Percentiles rank a stretch among this genome's conserved stretches.
Conservation (phyloP, 2,888 invertebrate species). For the Actias luna region DNA sequence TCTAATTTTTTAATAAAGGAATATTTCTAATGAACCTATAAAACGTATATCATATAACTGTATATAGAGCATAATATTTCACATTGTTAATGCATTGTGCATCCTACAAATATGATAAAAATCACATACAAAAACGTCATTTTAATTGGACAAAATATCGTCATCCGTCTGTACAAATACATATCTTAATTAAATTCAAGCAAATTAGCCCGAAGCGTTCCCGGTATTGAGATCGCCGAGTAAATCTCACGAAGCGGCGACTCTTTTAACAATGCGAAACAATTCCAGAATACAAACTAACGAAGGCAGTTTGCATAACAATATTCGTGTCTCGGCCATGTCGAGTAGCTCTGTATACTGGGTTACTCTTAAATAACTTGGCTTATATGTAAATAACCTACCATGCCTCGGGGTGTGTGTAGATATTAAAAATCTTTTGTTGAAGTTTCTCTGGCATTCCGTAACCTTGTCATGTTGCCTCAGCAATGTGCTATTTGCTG, state of each 20-base stretch:
- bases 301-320: conserved; percentile 80
- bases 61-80: not conserved
- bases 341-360: conserved; percentile 45
- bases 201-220: conserved; percentile 54
- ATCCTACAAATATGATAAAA: conserved; percentile 17
- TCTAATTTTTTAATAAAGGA: no score
- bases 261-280: conserved; percentile 68
- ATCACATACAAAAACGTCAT: conserved; percentile 14
- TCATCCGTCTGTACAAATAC: conserved; percentile 20
- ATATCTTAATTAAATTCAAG: conserved; percentile 45
- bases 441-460: conserved; percentile 27
- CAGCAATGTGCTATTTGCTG: not conserved
- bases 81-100: not conserved
- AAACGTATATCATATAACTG: not conserved
- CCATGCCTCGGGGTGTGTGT: conserved; percentile 66
- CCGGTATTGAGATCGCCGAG: conserved; percentile 52
- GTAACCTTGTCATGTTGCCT: not conserved
- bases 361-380: conserved; percentile 72
- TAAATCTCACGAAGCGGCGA: conserved; percentile 60
- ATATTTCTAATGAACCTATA: no score
- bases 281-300: conserved; percentile 78
- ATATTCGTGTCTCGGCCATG: conserved; percentile 63
- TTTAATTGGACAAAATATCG: conserved; percentile 22
- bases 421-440: conserved; percentile 78
- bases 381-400: conserved; percentile 74